phyloP scores from a whole-genome alignment of 2,797 vertebrate genomes.

The Clarias laeviceps region DNA sequence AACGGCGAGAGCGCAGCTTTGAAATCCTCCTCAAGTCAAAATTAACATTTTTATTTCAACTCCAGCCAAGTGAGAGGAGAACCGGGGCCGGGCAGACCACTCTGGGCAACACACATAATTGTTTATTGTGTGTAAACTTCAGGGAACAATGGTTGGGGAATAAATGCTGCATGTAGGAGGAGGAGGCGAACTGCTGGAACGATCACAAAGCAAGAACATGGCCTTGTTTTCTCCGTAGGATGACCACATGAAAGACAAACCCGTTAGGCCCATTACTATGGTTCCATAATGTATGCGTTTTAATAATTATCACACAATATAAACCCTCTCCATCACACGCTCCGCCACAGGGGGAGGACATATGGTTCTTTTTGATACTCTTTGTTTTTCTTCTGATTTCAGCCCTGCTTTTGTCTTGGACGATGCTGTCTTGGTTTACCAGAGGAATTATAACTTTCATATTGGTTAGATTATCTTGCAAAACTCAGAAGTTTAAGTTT shows the following conservation, averaged over 20 bases:
- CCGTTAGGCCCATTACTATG: slow-evolving; percentile 75
- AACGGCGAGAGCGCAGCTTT: slow-evolving; percentile 78
- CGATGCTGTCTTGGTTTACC: neutral
- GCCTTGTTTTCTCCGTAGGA: slow-evolving; percentile 80
- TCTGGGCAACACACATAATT: slow-evolving; percentile 76
- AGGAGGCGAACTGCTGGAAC: slow-evolving; percentile 82
- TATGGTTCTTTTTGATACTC: slow-evolving; percentile 47
- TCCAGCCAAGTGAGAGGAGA: slow-evolving; percentile 77
- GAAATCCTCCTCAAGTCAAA: slow-evolving; percentile 84
- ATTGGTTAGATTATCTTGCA: slow-evolving; percentile 2
- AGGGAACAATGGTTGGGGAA: slow-evolving; percentile 81
- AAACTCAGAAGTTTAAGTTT: neutral
- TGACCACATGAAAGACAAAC: slow-evolving; percentile 80
- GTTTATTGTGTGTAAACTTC: slow-evolving; percentile 84
- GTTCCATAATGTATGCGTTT: slow-evolving; percentile 75
- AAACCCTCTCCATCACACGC: slow-evolving; percentile 36
- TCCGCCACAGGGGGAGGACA: slow-evolving; percentile 25
- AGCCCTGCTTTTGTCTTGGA: slow-evolving; percentile 6
- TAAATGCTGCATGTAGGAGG: slow-evolving; percentile 80
- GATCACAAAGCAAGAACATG: slow-evolving; percentile 80
- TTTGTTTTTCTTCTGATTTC: slow-evolving; percentile 19
- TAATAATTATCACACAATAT: slow-evolving; percentile 69
- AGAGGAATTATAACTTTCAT: slow-evolving; percentile 1
- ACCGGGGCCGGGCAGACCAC: slow-evolving; percentile 74
- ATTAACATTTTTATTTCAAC: slow-evolving; percentile 84